These are phyloP conservation scores for Chrysomallon squamiferum DNA, from an alignment of 1,140 invertebrate genomes.

Conservation along the genomic window DNA sequence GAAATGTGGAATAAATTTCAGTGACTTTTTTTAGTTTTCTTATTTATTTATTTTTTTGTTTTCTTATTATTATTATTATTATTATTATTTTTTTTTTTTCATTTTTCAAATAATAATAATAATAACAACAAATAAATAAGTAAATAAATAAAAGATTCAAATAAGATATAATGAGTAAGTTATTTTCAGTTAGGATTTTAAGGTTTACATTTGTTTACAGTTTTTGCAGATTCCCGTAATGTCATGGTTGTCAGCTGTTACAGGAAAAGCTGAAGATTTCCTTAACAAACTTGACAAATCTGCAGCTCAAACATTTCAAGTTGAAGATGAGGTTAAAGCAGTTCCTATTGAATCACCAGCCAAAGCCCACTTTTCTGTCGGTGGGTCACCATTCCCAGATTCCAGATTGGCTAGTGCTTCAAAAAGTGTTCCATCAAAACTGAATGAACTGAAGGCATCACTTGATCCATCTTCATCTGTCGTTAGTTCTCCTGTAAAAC, in stretches of 20 bases:
- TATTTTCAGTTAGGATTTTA: too few relatives aligned
- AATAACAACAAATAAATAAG: too few relatives aligned
- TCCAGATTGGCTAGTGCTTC: conserved; percentile 13
- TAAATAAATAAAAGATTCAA: too few relatives aligned
- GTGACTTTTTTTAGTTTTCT: too few relatives aligned
- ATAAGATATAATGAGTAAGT: too few relatives aligned
- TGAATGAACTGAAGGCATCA: conserved; percentile 21
- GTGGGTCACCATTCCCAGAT: not conserved
- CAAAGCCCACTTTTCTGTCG: conserved; percentile 3
- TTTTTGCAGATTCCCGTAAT: conserved; percentile 63
- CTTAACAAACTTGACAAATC: conserved; percentile 85
- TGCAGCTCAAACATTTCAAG: conserved; percentile 74
- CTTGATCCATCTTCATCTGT: conserved; percentile 19
- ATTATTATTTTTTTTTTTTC: too few relatives aligned
- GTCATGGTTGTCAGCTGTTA: conserved; percentile 84
- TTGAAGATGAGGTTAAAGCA: conserved; percentile 19
- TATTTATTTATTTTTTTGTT: too few relatives aligned
- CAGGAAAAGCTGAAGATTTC: conserved; percentile 83
- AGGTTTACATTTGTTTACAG: not conserved
- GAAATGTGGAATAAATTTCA: too few relatives aligned
- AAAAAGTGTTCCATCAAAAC: conserved; percentile 38
- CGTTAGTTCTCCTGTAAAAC: conserved; percentile 24
- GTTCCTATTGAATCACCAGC: conserved; percentile 12
- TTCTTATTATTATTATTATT: too few relatives aligned
- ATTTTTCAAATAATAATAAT: too few relatives aligned